Evolutionary conservation across 2,797 vertebrate genomes (phyloP), one percentile per base, ranked within the genome.

Genomic region (Rhinogobio ventralis): DNA sequence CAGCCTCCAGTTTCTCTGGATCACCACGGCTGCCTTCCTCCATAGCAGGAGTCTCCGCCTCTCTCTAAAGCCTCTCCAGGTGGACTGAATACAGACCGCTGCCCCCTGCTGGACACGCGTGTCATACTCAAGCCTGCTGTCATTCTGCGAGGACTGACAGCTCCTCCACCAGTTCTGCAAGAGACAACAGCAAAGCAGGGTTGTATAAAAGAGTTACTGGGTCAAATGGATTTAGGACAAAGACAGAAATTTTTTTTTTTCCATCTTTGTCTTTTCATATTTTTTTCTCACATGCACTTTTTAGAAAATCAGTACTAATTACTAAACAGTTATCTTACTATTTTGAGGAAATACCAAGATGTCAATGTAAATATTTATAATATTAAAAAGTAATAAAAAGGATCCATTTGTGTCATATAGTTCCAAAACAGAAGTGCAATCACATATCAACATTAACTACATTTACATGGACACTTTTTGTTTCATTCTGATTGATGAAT

Each of bases 1-100:
- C 30, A 91, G 90, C 88, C 95, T 95, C 97, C 97, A 99, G 25
- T 90, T 94, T 86, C 90, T 96, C 93, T 99, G 98, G 82, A 99
- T 96, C 60, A 97, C 88, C 11, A 95, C 45, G 17, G 94, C 94
- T 0, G 98, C 97, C 17, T 94, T 84, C n/a, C 93, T 96, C 92
- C 96, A 94, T 81, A 94, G 93, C 85, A 94, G 88, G 87, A 96
- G 96, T 67, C 89, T 93, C 7, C 93, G 95, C 36, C 96, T 95
- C 87, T 93, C 94, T 85, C 91, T 84, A 62, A 94, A 96, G 49
- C 96, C 95, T 83, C 97, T 94, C 98, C 98, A 99, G 89, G 94
- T 93, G 0, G 93, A 90, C 91, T 99, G 98, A 36, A 99, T 94
- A 67, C 94, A 79, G 62, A 96, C 0, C 0, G 95, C 97, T 0